These are phyloP conservation scores for Sinocyclocheilus grahami DNA, from an alignment of 2,113 vertebrate species.

Conservation along the genomic window DNA sequence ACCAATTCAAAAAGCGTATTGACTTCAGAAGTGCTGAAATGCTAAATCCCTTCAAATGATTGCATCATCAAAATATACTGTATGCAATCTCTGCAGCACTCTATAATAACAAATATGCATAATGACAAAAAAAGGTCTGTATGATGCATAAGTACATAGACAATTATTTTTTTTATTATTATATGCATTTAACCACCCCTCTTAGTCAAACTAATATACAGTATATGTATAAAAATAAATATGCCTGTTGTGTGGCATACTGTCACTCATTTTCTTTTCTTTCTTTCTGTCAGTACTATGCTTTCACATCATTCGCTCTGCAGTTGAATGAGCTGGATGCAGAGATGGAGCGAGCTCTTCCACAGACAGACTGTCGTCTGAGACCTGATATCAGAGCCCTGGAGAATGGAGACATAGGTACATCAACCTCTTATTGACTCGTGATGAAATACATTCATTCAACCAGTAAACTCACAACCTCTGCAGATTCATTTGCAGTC, in stretches of 20 bases:
- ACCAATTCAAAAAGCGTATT: too few species aligned
- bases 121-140: too few species aligned
- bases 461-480: not conserved
- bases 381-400: slow-evolving; percentile 94
- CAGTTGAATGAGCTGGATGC: slow-evolving; percentile 92
- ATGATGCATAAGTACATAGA: too few species aligned
- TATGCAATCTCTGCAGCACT: too few species aligned
- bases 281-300: slow-evolving; percentile 85
- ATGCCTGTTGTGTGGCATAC: not conserved
- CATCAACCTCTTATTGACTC: not conserved
- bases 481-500: too few species aligned
- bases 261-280: not conserved
- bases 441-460: not conserved
- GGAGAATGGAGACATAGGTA: slow-evolving; percentile 98
- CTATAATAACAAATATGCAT: too few species aligned
- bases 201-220: too few species aligned
- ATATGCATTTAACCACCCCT: too few species aligned
- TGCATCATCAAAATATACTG: too few species aligned
- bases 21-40: too few species aligned
- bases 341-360: slow-evolving; percentile 87
- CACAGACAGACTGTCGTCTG: slow-evolving; percentile 90
- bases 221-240: not conserved
- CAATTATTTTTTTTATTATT: too few species aligned
- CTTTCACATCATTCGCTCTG: slow-evolving; percentile 95
- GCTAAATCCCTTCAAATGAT: too few species aligned